Percentiles rank a stretch among this genome's conserved stretches.
Evolutionary conservation across 30 jellyfish, hydroid and myxozoan species (phyloP).

Genomic region (Pelagia noctiluca): DNA sequence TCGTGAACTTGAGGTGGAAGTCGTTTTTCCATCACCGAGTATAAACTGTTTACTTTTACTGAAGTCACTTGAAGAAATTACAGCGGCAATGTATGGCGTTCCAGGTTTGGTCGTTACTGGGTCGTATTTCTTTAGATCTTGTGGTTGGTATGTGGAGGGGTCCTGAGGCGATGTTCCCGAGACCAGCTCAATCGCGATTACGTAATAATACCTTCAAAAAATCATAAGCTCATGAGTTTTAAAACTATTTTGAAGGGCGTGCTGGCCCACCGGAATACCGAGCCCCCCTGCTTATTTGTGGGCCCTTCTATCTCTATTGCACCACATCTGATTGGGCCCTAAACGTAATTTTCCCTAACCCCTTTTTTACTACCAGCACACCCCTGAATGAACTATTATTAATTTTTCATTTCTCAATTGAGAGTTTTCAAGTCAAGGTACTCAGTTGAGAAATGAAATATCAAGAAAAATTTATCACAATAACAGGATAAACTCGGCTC

Average conservation of each 20-base stretch:
- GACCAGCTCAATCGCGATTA: conserved; percentile 37
- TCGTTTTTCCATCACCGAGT: conserved; percentile 58
- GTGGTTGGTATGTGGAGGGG: conserved; percentile 31
- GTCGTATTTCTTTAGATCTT: conserved; percentile 32
- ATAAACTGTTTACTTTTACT: neutral
- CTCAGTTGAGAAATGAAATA: too few species aligned
- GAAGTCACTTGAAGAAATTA: conserved; percentile 26
- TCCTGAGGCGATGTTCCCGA: conserved; percentile 6
- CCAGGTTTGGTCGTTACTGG: conserved; percentile 28
- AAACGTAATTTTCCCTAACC: neutral
- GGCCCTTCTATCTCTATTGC: too few species aligned
- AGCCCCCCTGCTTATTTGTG: too few species aligned
- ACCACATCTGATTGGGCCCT: too few species aligned
- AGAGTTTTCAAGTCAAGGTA: too few species aligned
- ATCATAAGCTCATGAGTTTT: neutral
- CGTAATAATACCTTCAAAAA: conserved; percentile 36
- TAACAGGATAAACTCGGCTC: too few species aligned
- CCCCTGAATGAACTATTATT: too few species aligned
- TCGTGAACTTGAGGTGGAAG: neutral
- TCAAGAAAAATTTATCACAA: too few species aligned
- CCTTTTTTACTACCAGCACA: too few species aligned
- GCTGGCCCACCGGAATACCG: too few species aligned
- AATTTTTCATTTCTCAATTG: too few species aligned
- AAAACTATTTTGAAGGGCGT: neutral
- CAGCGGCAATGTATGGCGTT: conserved; percentile 73